Evolutionary conservation across 35 echinoderm and acorn worm genomes (phyloP), one percentile per base, ranked within the genome.

Genomic region (Holothuria glaberrima): DNA sequence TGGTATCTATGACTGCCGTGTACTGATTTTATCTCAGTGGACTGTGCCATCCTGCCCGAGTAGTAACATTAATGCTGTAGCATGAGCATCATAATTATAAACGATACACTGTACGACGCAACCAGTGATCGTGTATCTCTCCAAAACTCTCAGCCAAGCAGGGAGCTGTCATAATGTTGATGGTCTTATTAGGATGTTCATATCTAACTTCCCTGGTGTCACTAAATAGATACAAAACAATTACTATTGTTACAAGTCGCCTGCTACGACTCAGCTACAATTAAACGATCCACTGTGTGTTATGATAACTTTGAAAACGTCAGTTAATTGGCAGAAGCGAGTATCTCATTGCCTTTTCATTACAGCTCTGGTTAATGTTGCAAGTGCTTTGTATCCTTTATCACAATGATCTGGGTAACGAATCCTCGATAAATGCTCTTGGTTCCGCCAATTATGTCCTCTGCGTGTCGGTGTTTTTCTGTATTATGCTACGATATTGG

Each of bases 181-280:
- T 32, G 34, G 32, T 75, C 71, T 25, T 38, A 75, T 75, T 38
- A 75, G 31, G 33, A 14, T 6, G 32, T 0, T 38, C 10, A 75
- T 75, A 29, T 10, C 32, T 2, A 7, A 4, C 34, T 35, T 14
- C 22, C 6, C 29, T 25, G 44, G 31, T 31, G 71, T 75, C 17
- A 41, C 71, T 45, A 31, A 75, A 44, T 41, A 75, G 44, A n/a
- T 38, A 75, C 71, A 75, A 75, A 75, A 75, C 71, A 75, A 75
- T 75, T 75, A 75, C 71, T 75, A 31, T 48, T 31, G 71, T 75
- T 75, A 34, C 71, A 75, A n/a, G 31, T 41, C 71, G 9, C 71
- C 71, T 41, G 44, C 71, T 9, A n/a, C 14, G 71, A 41, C 71
- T 19, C 71, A 54, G 20, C 44, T 38, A 38, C 29, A 75, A 41